phyloP scores from a whole-genome alignment of 2,888 invertebrate genomes.

The Leucophenga maculata region DNA sequence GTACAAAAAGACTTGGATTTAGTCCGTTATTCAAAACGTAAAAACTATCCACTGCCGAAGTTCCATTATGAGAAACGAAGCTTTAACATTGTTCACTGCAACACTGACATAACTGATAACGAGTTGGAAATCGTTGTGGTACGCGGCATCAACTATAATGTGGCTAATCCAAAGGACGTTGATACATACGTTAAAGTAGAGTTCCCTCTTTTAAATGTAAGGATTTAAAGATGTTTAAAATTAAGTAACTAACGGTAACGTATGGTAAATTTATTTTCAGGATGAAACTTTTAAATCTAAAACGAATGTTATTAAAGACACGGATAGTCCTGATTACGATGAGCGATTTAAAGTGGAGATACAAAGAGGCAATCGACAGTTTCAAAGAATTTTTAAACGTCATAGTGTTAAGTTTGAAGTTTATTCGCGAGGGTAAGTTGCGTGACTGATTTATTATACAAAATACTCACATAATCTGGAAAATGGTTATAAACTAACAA shows the following conservation, averaged over 20 bases:
- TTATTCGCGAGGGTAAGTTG: slow-evolving; percentile 89
- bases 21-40: slow-evolving; percentile 80
- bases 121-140: slow-evolving; percentile 90
- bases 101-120: slow-evolving; percentile 93
- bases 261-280: slow-evolving; percentile 66
- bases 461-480: background rate
- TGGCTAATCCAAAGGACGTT: slow-evolving; percentile 86
- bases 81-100: slow-evolving; percentile 93
- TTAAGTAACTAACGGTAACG: slow-evolving; percentile 73
- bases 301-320: slow-evolving; percentile 85
- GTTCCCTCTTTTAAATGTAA: slow-evolving; percentile 77
- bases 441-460: background rate
- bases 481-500: background rate
- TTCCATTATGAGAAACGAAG: slow-evolving; percentile 94
- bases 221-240: slow-evolving; percentile 63
- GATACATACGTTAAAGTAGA: slow-evolving; percentile 95
- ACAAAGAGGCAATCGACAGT: slow-evolving; percentile 83
- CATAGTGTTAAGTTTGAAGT: slow-evolving; percentile 93
- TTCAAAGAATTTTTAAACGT: slow-evolving; percentile 89
- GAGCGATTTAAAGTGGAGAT: slow-evolving; percentile 85
- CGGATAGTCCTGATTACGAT: slow-evolving; percentile 91
- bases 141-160: slow-evolving; percentile 89
- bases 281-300: slow-evolving; percentile 83
- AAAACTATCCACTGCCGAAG: slow-evolving; percentile 80
- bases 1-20: slow-evolving; percentile 92